Evolutionary conservation across 2,113 vertebrate species (phyloP).

Genomic region (Mesembrinibis cayennensis): DNA sequence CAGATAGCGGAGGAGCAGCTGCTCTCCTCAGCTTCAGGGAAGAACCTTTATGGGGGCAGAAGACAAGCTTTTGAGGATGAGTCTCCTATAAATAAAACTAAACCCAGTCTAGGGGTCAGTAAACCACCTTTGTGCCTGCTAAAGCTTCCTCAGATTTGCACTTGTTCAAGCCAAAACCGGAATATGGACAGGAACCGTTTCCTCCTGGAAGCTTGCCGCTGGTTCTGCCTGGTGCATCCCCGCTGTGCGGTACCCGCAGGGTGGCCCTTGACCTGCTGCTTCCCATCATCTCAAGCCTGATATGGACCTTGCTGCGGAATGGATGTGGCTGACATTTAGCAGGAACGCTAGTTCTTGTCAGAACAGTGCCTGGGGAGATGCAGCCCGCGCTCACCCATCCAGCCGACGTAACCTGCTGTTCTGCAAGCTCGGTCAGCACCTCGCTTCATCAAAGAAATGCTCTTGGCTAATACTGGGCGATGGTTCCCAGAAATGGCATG

Average conservation of each 20-base stretch:
- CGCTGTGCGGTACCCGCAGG: not conserved
- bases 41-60: not conserved
- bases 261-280: not conserved
- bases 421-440: conserved; percentile 21
- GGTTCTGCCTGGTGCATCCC: not conserved
- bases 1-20: not conserved
- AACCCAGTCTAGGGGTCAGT: not conserved
- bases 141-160: not conserved
- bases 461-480: not conserved
- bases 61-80: not conserved
- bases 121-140: not conserved
- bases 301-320: not conserved
- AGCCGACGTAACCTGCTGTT: not conserved
- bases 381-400: not conserved
- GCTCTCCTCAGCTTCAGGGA: not conserved
- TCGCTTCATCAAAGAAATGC: not conserved
- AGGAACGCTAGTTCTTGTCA: not conserved
- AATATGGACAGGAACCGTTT: not conserved
- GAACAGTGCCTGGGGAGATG: conserved; percentile 25
- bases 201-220: not conserved
- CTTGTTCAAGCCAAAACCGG: not conserved
- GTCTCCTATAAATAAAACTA: not conserved
- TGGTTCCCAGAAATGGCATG: not conserved
- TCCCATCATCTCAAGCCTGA: not conserved
- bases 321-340: conserved; percentile 55